Percentiles rank a stretch among this genome's conserved stretches.
These are phyloP conservation scores for Aphelinus certus DNA, from an alignment of 1,140 invertebrate genomes.

Conservation along the genomic window DNA sequence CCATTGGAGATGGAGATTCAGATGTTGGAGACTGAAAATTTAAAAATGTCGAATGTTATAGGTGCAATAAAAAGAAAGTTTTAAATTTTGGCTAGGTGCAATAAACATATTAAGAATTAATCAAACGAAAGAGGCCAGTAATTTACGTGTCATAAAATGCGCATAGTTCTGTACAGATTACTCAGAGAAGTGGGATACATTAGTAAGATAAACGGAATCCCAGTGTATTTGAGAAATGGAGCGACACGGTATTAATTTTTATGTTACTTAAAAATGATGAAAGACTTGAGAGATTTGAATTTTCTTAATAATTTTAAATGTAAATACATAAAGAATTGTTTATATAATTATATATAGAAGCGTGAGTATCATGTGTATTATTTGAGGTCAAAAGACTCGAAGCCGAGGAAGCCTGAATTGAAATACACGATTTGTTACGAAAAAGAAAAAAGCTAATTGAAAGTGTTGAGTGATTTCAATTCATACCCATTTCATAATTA, in stretches of 20 bases:
- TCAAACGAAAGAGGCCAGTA: background rate
- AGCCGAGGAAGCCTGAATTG: background rate
- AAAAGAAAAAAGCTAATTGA: background rate
- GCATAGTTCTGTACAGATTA: no score
- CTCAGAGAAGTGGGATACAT: no score
- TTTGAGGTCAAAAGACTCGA: background rate
- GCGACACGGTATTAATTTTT: no score
- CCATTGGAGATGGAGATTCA: constrained; percentile 70
- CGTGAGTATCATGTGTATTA: background rate
- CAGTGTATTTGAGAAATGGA: no score
- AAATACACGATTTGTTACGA: constrained; percentile 31
- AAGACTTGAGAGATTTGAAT: no score
- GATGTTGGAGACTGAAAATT: constrained; percentile 61
- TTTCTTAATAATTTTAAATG: background rate
- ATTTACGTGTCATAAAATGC: background rate
- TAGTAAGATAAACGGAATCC: no score
- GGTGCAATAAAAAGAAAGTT: background rate
- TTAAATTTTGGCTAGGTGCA: background rate
- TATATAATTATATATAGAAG: constrained; percentile 3
- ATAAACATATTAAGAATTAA: background rate
- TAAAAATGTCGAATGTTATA: background rate
- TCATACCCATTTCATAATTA: constrained; percentile 14
- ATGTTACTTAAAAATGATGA: no score
- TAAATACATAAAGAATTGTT: constrained; percentile 16
- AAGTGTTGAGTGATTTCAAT: background rate